phyloP scores from a whole-genome alignment of 2,888 invertebrate species.

The Arrhopalites spinosus region DNA sequence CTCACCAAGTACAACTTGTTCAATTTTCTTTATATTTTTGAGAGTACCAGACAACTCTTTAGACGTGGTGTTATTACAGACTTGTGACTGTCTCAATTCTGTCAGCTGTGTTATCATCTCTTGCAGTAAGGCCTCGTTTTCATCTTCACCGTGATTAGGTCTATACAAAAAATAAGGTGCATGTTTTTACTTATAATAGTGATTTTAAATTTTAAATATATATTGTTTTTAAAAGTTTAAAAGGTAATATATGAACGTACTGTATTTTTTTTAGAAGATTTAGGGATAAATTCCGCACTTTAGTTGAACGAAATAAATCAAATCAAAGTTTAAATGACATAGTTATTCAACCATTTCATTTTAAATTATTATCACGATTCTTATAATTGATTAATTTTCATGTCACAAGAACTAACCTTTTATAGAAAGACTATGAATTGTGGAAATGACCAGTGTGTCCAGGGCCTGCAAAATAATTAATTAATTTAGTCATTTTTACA shows the following conservation, averaged over 20 bases:
- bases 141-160: slow-evolving; percentile 57
- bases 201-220: neutral
- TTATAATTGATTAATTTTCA: too few relatives aligned
- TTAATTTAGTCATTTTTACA: too few relatives aligned
- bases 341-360: too few relatives aligned
- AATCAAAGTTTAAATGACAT: too few relatives aligned
- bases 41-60: slow-evolving; percentile 63
- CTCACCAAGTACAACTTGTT: slow-evolving; percentile 63
- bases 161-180: slow-evolving; percentile 52
- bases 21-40: slow-evolving; percentile 63
- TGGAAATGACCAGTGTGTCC: slow-evolving; percentile 63
- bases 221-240: neutral
- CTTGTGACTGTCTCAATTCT: slow-evolving; percentile 51
- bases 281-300: slow-evolving; percentile 60
- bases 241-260: too few relatives aligned
- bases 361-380: too few relatives aligned
- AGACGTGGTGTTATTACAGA: slow-evolving; percentile 56
- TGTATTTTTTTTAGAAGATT: slow-evolving; percentile 62
- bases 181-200: neutral
- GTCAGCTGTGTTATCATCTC: slow-evolving; percentile 57
- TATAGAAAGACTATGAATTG: slow-evolving; percentile 63
- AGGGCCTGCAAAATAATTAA: slow-evolving; percentile 57
- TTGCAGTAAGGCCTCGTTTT: slow-evolving; percentile 57
- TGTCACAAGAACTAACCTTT: too few relatives aligned
- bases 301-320: too few relatives aligned